Percentiles rank a stretch among this genome's conserved stretches.
Conservation (phyloP, 1,140 invertebrate genomes). For the Heliconius nattereri region DNA sequence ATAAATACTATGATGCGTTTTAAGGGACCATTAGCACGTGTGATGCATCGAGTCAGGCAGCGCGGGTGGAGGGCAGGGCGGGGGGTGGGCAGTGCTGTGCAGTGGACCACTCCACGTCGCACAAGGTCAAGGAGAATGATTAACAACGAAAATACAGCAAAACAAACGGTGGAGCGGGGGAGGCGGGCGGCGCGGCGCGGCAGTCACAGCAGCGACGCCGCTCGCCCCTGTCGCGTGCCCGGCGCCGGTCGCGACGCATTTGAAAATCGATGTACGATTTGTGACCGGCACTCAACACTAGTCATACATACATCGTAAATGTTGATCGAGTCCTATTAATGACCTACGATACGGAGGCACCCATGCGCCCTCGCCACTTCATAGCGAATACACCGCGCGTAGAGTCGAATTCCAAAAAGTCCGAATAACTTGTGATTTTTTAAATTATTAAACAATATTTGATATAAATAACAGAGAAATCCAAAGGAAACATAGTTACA, state of each 20-base stretch:
- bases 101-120: constrained; percentile 80
- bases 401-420: constrained; percentile 1
- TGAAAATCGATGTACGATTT: constrained; percentile 79
- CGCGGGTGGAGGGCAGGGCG: constrained; percentile 65
- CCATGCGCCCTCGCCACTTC: constrained; percentile 53
- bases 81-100: constrained; percentile 78
- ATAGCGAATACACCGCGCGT: constrained; percentile 52
- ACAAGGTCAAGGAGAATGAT: constrained; percentile 82
- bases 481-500: not conserved
- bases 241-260: constrained; percentile 68
- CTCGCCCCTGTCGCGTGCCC: constrained; percentile 64
- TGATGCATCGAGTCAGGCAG: constrained; percentile 65
- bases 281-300: constrained; percentile 65
- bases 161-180: constrained; percentile 76
- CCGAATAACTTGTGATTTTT: not conserved
- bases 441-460: not conserved
- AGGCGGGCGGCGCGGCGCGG: constrained; percentile 63
- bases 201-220: constrained; percentile 75
- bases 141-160: constrained; percentile 82
- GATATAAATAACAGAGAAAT: not conserved
- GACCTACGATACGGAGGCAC: constrained; percentile 55
- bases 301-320: constrained; percentile 62
- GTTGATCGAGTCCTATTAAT: constrained; percentile 55
- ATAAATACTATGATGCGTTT: constrained; percentile 51
- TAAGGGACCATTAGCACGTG: constrained; percentile 63